Percentiles rank a stretch among this genome's conserved stretches.
phyloP scores from a whole-genome alignment of 2,888 invertebrate genomes.

The Dastarcus helophoroides region DNA sequence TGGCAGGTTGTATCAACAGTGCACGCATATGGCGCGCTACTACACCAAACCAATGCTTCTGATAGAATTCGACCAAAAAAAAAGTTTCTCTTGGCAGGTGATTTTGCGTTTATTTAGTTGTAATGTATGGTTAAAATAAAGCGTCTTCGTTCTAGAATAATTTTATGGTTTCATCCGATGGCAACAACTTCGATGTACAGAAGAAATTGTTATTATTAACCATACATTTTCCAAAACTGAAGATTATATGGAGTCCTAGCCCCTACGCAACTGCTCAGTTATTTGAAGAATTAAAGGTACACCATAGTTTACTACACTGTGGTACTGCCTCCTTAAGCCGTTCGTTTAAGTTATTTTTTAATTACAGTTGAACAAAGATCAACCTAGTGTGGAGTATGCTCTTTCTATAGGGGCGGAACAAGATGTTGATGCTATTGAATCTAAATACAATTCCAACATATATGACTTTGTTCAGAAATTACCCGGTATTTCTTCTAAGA shows the following conservation, averaged over 20 bases:
- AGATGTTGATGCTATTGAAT: constrained; percentile 39
- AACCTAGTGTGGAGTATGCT: constrained; percentile 67
- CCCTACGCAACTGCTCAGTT: constrained; percentile 93
- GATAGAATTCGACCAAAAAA: constrained; percentile 93
- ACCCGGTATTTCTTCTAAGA: constrained; percentile 82
- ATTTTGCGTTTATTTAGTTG: too few species aligned
- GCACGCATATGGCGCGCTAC: constrained; percentile 83
- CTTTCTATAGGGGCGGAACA: constrained; percentile 58
- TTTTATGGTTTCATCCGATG: constrained; percentile 17
- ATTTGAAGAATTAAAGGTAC: constrained; percentile 86
- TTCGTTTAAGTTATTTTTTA: too few species aligned
- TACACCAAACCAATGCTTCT: constrained; percentile 81
- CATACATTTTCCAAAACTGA: constrained; percentile 84
- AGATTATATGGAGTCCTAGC: constrained; percentile 92
- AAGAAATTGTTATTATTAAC: constrained; percentile 87
- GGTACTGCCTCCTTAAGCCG: constrained; percentile 4
- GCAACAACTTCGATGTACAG: constrained; percentile 65
- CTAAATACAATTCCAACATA: constrained; percentile 47
- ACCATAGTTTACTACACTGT: constrained; percentile 6
- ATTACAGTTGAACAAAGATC: constrained; percentile 61
- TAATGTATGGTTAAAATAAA: constrained; percentile 1
- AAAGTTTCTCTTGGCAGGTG: constrained; percentile 81
- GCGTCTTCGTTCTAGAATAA: not conserved
- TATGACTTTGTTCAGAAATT: constrained; percentile 66
- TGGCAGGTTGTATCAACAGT: constrained; percentile 91